Conservation (phyloP, 2,113 vertebrate species). For the Morone chrysops region DNA sequence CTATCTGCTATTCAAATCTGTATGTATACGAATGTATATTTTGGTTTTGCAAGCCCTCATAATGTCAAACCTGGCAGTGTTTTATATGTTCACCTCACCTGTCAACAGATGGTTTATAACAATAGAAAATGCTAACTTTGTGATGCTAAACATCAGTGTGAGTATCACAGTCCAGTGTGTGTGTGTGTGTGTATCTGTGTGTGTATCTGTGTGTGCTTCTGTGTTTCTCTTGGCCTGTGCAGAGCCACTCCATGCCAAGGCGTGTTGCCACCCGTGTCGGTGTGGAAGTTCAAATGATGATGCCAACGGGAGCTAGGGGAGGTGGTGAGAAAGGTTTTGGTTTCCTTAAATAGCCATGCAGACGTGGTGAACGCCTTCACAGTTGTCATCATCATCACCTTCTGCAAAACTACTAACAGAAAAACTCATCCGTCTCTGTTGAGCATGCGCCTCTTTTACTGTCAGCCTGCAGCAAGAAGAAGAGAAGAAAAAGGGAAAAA, state of each 20-base stretch:
- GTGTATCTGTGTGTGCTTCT: not conserved
- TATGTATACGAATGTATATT: not conserved
- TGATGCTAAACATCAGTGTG: not conserved
- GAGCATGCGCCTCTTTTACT: not conserved
- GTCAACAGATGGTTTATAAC: conserved; percentile 18
- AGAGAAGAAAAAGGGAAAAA: conserved; percentile 8
- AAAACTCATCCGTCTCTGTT: conserved; percentile 5
- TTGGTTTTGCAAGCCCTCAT: not conserved
- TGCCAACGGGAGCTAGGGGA: conserved; percentile 31
- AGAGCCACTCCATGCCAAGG: conserved; percentile 9
- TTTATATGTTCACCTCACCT: conserved; percentile 10
- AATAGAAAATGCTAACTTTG: conserved; percentile 27
- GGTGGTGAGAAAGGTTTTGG: conserved; percentile 31
- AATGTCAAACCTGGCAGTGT: conserved; percentile 25
- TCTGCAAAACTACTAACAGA: conserved; percentile 28
- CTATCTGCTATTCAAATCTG: conserved; percentile 29
- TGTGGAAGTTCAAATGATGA: conserved; percentile 13
- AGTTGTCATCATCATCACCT: conserved; percentile 47
- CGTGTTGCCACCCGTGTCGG: conserved; percentile 33
- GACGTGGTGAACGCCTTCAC: conserved; percentile 3
- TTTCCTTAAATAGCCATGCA: conserved; percentile 63
- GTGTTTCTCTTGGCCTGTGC: conserved; percentile 48
- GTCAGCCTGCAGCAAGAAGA: conserved; percentile 56
- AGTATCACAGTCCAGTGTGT: not conserved
- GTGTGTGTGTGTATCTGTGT: not conserved